These are phyloP conservation scores for Chaetogeoica ovagalla DNA, from an alignment of 2,888 invertebrate species.

Conservation along the genomic window DNA sequence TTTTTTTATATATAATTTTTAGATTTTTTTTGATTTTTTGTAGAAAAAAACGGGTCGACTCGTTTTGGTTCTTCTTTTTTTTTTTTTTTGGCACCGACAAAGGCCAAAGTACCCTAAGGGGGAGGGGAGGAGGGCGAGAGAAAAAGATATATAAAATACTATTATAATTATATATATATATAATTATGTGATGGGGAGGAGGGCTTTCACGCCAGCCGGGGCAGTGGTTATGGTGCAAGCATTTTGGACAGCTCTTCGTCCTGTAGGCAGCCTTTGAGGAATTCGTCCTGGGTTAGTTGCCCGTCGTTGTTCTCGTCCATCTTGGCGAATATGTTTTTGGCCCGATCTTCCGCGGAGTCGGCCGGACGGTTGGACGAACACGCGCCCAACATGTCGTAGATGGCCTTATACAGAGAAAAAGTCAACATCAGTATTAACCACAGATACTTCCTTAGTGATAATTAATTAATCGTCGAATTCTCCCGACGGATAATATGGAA, in stretches of 20 bases:
- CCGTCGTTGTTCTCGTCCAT: slow-evolving; percentile 99
- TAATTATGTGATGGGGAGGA: too few relatives aligned
- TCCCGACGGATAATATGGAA: too few relatives aligned
- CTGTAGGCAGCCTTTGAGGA: slow-evolving; percentile 95
- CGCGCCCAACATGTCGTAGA: slow-evolving; percentile 99
- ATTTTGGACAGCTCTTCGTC: slow-evolving; percentile 94
- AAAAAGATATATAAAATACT: slow-evolving; percentile 6
- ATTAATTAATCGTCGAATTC: too few relatives aligned
- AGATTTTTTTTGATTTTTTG: slow-evolving; percentile 22
- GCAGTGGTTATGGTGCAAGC: slow-evolving; percentile 76
- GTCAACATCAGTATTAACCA: neutral
- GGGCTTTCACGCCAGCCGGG: slow-evolving; percentile 38
- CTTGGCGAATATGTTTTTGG: slow-evolving; percentile 98
- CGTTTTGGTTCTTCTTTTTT: slow-evolving; percentile 17
- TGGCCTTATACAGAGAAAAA: slow-evolving; percentile 71
- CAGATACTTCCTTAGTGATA: too few relatives aligned
- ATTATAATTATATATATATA: neutral
- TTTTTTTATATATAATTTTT: slow-evolving; percentile 10
- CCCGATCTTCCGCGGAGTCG: slow-evolving; percentile 95
- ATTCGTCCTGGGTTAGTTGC: slow-evolving; percentile 96
- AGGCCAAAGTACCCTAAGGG: slow-evolving; percentile 40
- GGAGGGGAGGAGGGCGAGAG: slow-evolving; percentile 22
- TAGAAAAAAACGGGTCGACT: slow-evolving; percentile 25
- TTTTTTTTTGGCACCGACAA: slow-evolving; percentile 42
- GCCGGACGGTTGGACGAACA: slow-evolving; percentile 93